phyloP scores from a whole-genome alignment of 2,797 vertebrate genomes.

The Gila robusta region DNA sequence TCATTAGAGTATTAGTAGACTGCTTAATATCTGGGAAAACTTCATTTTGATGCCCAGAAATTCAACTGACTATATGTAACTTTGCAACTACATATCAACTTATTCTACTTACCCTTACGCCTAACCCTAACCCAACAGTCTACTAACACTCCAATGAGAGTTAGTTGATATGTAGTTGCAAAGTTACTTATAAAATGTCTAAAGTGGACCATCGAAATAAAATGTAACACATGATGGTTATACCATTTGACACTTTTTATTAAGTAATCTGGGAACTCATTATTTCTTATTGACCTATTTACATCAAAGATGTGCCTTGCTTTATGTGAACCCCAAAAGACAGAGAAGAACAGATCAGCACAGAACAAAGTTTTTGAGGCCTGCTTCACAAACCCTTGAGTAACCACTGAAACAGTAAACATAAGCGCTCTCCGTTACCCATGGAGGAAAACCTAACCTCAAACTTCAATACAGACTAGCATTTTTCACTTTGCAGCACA shows the following conservation, averaged over 20 bases:
- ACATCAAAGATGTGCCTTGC: neutral
- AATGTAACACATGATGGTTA: neutral
- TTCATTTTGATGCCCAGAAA: neutral
- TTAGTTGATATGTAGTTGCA: neutral
- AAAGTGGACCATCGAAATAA: neutral
- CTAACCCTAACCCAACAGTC: neutral
- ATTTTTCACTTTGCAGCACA: slow-evolving; percentile 70
- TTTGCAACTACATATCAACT: neutral
- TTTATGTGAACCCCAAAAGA: neutral
- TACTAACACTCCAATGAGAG: neutral
- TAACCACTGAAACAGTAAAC: slow-evolving; percentile 65
- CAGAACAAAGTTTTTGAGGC: slow-evolving; percentile 30
- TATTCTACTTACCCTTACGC: neutral
- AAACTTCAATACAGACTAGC: slow-evolving; percentile 66
- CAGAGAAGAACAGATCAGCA: slow-evolving; percentile 29
- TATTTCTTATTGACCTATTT: slow-evolving; percentile 2
- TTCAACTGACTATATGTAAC: neutral
- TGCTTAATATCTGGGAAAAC: neutral
- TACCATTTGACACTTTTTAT: neutral
- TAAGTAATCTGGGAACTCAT: neutral
- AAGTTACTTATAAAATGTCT: neutral
- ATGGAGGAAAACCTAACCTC: slow-evolving; percentile 58
- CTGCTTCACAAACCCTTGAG: slow-evolving; percentile 47
- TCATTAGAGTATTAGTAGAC: neutral
- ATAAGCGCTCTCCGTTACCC: slow-evolving; percentile 50